A percentile compares a stretch with the other conserved stretches of the same genome.
Conservation (phyloP, 1,140 invertebrate species). For the Octopus sinensis region DNA sequence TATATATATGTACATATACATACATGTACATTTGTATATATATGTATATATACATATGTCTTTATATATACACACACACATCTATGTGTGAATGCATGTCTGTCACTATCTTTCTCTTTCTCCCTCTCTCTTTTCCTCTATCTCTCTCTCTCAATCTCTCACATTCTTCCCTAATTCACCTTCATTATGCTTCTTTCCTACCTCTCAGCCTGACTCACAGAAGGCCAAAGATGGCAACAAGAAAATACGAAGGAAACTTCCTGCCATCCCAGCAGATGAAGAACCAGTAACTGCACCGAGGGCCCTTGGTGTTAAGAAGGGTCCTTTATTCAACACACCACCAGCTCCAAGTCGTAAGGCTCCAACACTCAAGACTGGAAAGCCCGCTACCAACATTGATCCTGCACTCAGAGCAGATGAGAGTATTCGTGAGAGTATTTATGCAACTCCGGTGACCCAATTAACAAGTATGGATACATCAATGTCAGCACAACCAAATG, state of each 20-base stretch:
- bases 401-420: too few species aligned
- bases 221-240: constrained; percentile 35
- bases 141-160: neutral
- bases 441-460: too few species aligned
- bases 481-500: too few species aligned
- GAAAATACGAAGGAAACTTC: constrained; percentile 62
- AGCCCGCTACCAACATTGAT: neutral
- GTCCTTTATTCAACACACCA: constrained; percentile 16
- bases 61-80: constrained; percentile 1
- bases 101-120: neutral
- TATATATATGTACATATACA: too few species aligned
- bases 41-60: constrained; percentile 3
- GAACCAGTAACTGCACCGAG: constrained; percentile 55
- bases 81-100: neutral
- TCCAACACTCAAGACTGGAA: constrained; percentile 15
- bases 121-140: neutral
- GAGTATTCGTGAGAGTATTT: too few species aligned
- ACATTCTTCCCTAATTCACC: neutral
- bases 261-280: constrained; percentile 64
- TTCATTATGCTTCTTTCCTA: neutral
- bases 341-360: constrained; percentile 15
- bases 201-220: neutral
- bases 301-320: constrained; percentile 17
- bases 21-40: neutral
- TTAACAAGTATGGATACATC: too few species aligned